Evolutionary conservation across 2,113 vertebrate species (phyloP), one percentile per base, ranked within the genome.

Genomic region (Camarhynchus parvulus): DNA sequence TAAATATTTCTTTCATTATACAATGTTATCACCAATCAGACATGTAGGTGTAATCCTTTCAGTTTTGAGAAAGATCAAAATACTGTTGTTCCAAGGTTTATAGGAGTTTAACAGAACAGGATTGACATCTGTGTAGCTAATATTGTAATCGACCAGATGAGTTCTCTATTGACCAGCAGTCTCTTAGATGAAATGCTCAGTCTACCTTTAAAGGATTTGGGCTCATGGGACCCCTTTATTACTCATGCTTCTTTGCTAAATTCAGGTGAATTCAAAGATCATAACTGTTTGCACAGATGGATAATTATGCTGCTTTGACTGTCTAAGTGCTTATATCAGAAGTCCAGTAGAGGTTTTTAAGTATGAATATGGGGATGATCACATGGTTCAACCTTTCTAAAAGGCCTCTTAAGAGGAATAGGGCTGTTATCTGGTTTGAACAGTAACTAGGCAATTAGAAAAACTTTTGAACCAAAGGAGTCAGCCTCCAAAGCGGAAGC

Each of bases 401-500:
- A 86, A 55, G 31, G 15, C 37, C 18, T 75, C 5, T 67, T 62
- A 82, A 42, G 33, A 87, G 18, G 13, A 84, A 53, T 14, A 46
- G 25, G 53, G 21, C 21, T 42, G 35, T 68, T 33, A 53, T 7
- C 35, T 81, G 11, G 11, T 63, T 68, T 69, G 37, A 84, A 23
- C 21, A 64, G 16, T 27, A 75, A 37, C 16, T 19, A n/a, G 18
- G 14, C 25, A 84, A 62, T 66, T n/a, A 69, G 19, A 72, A 84
- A 83, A 13, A 4, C 11, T 55, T 68, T 15, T 46, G 53, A 58
- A 89, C 28, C 13, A 59, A 76, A 63, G 18, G 20, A 78, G 2
- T n/a, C 25, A 62, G 4, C 15, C 18, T 0, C 39, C 0, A 1
- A 47, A 55, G 69, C 55, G 10, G 42, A 39, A 62, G 4, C 14